phyloP scores from a whole-genome alignment of 2,113 vertebrate genomes.

The Abramis brama region DNA sequence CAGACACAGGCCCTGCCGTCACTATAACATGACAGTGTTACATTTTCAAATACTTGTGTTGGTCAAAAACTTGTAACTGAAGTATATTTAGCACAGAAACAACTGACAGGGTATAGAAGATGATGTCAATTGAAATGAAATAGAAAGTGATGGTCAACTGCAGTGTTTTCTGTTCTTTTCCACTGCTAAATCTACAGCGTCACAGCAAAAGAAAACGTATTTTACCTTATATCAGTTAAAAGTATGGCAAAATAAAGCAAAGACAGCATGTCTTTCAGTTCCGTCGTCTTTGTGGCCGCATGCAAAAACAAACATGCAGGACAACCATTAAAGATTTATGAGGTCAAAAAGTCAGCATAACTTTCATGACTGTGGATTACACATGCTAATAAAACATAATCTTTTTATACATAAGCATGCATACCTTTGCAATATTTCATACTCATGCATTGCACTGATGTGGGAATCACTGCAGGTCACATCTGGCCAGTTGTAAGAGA shows the following conservation, averaged over 20 bases:
- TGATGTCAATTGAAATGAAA: neutral
- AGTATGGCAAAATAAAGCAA: neutral
- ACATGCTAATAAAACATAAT: neutral
- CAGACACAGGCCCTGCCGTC: neutral
- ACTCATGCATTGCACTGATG: neutral
- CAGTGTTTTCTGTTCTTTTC: neutral
- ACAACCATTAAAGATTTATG: neutral
- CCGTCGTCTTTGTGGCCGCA: neutral
- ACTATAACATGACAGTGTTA: neutral
- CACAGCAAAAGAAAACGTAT: neutral
- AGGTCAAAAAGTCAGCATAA: neutral
- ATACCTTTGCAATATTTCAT: neutral
- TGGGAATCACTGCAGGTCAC: neutral
- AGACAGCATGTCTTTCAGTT: neutral
- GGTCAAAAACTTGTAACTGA: neutral
- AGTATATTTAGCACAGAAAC: neutral
- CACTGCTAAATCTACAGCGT: neutral
- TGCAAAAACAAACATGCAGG: neutral
- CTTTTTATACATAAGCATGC: neutral
- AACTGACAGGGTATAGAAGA: neutral
- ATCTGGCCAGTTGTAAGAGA: neutral
- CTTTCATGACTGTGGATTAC: neutral
- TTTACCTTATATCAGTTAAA: neutral
- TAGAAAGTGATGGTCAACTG: neutral
- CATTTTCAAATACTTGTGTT: neutral